Evolutionary conservation across 2,797 vertebrate genomes (phyloP).

Genomic region (Onychomys leucogaster): DNA sequence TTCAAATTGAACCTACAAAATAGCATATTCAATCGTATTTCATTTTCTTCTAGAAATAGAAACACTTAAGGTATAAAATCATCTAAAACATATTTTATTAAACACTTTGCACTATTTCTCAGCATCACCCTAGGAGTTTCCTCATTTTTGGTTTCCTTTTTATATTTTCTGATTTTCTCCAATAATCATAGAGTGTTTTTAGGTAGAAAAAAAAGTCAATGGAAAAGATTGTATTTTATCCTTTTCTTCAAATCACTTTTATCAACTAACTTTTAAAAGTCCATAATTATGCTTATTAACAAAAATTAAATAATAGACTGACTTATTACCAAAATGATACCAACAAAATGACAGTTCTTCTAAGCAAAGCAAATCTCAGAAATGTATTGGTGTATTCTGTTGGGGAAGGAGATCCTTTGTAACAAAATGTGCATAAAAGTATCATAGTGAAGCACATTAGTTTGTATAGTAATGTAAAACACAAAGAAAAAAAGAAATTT

Average conservation of each 20-base stretch:
- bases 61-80: constrained; percentile 18
- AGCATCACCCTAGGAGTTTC: neutral
- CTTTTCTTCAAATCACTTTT: constrained; percentile 47
- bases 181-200: constrained; percentile 14
- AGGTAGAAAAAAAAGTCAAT: constrained; percentile 20
- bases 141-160: constrained; percentile 26
- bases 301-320: constrained; percentile 42
- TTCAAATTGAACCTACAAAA: constrained; percentile 28
- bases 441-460: neutral
- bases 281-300: constrained; percentile 20
- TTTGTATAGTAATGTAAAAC: neutral
- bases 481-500: neutral
- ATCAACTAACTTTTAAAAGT: constrained; percentile 24
- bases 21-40: neutral
- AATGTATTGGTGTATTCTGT: neutral
- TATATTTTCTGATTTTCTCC: constrained; percentile 57
- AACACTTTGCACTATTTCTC: constrained; percentile 11
- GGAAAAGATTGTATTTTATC: constrained; percentile 15
- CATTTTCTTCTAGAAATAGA: constrained; percentile 36
- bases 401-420: neutral
- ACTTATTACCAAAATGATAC: constrained; percentile 19
- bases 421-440: neutral
- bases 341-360: constrained; percentile 5
- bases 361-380: constrained; percentile 28
- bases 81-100: constrained; percentile 13